phyloP scores from a whole-genome alignment of 1,140 invertebrate genomes.

The Hetaerina americana region DNA sequence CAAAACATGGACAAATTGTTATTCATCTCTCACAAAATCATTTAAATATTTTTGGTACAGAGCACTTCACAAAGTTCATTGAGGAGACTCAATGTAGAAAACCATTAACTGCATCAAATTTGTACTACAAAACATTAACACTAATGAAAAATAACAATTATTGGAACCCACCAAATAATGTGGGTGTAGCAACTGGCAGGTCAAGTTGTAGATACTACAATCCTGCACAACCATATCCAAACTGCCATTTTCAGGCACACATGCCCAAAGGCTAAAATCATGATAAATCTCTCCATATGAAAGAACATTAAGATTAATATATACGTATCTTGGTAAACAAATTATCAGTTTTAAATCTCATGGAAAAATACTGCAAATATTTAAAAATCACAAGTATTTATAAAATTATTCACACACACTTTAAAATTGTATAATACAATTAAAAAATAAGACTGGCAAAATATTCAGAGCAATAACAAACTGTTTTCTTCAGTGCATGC shows the following conservation, averaged over 20 bases:
- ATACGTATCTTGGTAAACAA: neutral
- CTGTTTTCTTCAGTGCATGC: neutral
- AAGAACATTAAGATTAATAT: neutral
- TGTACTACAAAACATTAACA: neutral
- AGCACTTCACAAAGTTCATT: neutral
- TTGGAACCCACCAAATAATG: neutral
- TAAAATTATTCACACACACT: neutral
- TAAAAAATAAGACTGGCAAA: neutral
- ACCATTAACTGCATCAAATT: neutral
- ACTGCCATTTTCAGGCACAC: neutral
- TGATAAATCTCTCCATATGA: neutral
- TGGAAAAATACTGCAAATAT: neutral
- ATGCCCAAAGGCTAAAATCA: neutral
- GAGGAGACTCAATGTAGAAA: neutral
- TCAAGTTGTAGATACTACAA: neutral
- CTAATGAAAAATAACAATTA: neutral
- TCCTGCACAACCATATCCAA: neutral
- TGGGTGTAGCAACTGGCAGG: neutral
- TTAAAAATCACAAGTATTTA: neutral
- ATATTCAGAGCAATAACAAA: neutral
- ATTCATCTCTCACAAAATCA: neutral
- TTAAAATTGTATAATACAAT: neutral
- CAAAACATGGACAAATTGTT: too few relatives aligned
- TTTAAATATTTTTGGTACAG: neutral
- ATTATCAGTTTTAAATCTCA: neutral